phyloP scores from a whole-genome alignment of 1,140 invertebrate species.

The Neotoxoptera formosana region DNA sequence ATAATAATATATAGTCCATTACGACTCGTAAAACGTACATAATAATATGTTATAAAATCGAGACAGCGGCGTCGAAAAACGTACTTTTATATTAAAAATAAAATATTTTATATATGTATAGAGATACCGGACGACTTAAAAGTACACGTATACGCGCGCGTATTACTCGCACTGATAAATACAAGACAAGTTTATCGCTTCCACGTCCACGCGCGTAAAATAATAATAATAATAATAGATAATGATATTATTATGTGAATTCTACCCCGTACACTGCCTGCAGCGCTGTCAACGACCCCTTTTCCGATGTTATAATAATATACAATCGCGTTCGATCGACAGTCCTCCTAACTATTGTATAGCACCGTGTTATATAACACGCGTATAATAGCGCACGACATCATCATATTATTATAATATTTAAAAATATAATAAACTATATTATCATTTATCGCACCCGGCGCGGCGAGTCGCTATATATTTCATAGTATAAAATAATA shows the following conservation, averaged over 20 bases:
- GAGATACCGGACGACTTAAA: neutral
- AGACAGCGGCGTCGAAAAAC: neutral
- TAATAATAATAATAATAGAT: conserved; percentile 16
- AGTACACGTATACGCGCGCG: neutral
- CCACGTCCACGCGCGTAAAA: neutral
- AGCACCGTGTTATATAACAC: neutral
- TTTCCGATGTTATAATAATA: neutral
- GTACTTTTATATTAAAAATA: neutral
- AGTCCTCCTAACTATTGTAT: neutral
- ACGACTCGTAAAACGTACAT: neutral
- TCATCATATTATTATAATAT: neutral
- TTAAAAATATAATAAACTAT: neutral
- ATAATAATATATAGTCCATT: neutral
- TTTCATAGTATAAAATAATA: neutral
- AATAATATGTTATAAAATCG: neutral
- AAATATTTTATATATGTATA: neutral
- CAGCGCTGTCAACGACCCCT: conserved; percentile 12
- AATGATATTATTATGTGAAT: neutral
- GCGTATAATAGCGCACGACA: neutral
- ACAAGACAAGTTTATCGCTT: neutral
- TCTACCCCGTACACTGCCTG: neutral
- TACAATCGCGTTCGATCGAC: neutral
- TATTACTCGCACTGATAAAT: neutral
- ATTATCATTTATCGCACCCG: neutral
- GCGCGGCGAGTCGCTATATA: neutral